A percentile compares a stretch with the other conserved stretches of the same genome.
These are phyloP conservation scores for Penelope pileata DNA, from an alignment of 2,113 vertebrate genomes.

Conservation along the genomic window DNA sequence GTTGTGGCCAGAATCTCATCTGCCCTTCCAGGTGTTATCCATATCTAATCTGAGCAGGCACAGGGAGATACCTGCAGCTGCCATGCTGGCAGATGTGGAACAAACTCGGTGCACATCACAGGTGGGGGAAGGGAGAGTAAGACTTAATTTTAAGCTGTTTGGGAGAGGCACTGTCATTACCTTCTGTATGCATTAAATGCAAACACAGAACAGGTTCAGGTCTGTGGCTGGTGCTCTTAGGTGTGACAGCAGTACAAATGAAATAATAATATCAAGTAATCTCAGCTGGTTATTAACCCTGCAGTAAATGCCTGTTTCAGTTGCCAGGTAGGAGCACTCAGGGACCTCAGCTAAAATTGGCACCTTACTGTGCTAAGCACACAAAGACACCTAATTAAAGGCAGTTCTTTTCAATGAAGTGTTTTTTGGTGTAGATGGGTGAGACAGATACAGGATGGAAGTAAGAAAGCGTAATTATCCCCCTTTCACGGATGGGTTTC, in stretches of 20 bases:
- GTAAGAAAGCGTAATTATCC: not conserved
- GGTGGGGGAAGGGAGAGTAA: constrained; percentile 21
- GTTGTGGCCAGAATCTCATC: not conserved
- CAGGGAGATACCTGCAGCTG: not conserved
- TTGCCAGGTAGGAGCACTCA: constrained; percentile 8
- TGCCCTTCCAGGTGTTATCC: not conserved
- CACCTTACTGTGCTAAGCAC: constrained; percentile 39
- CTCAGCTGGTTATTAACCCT: constrained; percentile 49
- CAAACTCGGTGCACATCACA: fast-evolving
- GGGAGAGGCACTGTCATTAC: constrained; percentile 64
- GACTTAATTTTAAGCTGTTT: constrained; percentile 41
- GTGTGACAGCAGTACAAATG: constrained; percentile 64
- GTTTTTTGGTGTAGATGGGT: constrained; percentile 6
- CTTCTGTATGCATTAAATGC: constrained; percentile 46
- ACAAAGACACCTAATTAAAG: constrained; percentile 55
- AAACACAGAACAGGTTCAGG: constrained; percentile 57
- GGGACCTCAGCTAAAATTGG: constrained; percentile 51
- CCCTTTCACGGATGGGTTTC: not conserved
- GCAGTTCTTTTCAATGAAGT: constrained; percentile 2
- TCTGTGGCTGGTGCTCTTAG: constrained; percentile 54
- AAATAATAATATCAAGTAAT: constrained; percentile 61
- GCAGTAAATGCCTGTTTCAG: constrained; percentile 43
- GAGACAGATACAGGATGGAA: not conserved
- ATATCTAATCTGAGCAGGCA: constrained; percentile 10
- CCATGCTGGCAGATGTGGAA: not conserved